A percentile compares a stretch with the other conserved stretches of the same genome.
Conservation (phyloP, 2,888 invertebrate genomes). For the Calliopum simillimum region DNA sequence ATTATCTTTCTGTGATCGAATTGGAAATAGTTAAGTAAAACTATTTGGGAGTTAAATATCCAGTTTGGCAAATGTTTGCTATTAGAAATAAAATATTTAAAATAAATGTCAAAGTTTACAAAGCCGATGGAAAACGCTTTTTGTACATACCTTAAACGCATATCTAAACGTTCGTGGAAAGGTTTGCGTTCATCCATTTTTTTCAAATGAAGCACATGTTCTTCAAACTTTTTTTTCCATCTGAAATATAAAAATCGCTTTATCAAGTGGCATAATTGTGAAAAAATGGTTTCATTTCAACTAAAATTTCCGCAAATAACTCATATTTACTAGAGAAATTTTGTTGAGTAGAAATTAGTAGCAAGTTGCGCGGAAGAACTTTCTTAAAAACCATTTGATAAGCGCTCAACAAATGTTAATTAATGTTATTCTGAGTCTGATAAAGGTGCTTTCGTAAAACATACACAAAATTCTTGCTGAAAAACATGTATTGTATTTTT, state of each 20-base stretch:
- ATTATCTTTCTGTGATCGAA: constrained; percentile 41
- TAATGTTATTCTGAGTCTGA: too few species aligned
- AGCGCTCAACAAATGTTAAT: too few species aligned
- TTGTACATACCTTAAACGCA: constrained; percentile 34
- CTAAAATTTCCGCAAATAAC: too few species aligned
- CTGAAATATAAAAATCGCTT: background rate
- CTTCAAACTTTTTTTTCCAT: constrained; percentile 5
- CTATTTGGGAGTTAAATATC: constrained; percentile 54
- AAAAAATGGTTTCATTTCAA: too few species aligned
- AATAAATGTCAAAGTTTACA: background rate
- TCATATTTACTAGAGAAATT: too few species aligned
- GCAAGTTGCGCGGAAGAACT: too few species aligned
- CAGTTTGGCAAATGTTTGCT: constrained; percentile 48
- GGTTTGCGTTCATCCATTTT: too few species aligned
- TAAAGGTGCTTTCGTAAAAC: too few species aligned
- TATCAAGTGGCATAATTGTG: too few species aligned
- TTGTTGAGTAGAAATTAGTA: too few species aligned
- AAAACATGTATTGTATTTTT: background rate
- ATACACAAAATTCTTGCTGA: too few species aligned
- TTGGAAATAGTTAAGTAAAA: constrained; percentile 39
- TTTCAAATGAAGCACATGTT: background rate
- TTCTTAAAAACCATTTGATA: too few species aligned
- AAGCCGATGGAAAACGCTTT: background rate
- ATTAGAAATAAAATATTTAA: constrained; percentile 15
- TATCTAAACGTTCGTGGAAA: constrained; percentile 37